phyloP scores from a whole-genome alignment of 2,113 vertebrate genomes.

The Donacobius atricapilla region DNA sequence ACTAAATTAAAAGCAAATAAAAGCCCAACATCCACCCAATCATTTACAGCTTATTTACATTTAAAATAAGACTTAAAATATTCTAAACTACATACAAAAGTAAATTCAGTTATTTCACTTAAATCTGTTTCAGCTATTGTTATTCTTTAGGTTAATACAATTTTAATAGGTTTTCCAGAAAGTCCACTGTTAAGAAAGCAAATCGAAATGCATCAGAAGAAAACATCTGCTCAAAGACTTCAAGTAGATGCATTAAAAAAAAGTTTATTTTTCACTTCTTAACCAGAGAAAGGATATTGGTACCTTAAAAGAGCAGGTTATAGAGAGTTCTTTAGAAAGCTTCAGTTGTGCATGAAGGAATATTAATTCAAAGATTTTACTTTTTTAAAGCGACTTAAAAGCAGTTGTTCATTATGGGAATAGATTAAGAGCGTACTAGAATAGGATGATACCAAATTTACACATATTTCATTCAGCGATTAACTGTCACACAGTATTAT shows the following conservation, averaged over 20 bases:
- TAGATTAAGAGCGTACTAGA: background rate
- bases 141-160: background rate
- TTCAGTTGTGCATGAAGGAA: background rate
- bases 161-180: background rate
- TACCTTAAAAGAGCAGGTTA: background rate
- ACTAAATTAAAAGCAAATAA: background rate
- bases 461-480: background rate
- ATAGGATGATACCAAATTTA: background rate
- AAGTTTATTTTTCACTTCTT: background rate
- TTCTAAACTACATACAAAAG: background rate
- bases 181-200: background rate
- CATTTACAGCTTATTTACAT: background rate
- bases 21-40: background rate
- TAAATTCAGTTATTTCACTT: conserved; percentile 4
- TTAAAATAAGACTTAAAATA: background rate
- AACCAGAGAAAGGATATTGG: background rate
- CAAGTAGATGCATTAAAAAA: background rate
- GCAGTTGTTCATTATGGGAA: background rate
- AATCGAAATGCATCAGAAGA: background rate
- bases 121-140: background rate
- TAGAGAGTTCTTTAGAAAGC: background rate
- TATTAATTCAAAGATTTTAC: background rate
- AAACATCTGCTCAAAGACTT: background rate
- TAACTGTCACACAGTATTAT: background rate
- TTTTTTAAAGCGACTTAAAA: background rate